These are phyloP conservation scores for Calliphora vicina DNA, from an alignment of 1,140 invertebrate genomes.

Conservation along the genomic window DNA sequence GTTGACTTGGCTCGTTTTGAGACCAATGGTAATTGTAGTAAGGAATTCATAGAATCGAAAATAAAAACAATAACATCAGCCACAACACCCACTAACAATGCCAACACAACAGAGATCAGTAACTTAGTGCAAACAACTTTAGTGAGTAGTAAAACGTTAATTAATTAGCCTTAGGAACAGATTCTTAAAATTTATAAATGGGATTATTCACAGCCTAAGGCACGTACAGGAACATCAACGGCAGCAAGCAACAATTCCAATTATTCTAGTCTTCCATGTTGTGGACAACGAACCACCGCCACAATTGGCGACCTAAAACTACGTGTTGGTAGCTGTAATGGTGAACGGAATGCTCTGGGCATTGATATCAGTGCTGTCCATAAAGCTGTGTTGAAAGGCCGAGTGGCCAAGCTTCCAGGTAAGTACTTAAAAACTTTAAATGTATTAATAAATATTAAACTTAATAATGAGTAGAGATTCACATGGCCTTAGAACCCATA, in stretches of 20 bases:
- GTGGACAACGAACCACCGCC: constrained; percentile 46
- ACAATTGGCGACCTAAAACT: constrained; percentile 20
- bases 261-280: constrained; percentile 62
- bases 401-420: constrained; percentile 57
- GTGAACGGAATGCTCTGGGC: constrained; percentile 56
- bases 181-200: background rate
- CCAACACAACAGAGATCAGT: constrained; percentile 36
- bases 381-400: constrained; percentile 59
- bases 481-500: constrained; percentile 52
- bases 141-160: constrained; percentile 44
- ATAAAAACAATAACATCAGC: background rate
- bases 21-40: constrained; percentile 18
- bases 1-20: constrained; percentile 23
- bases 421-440: background rate
- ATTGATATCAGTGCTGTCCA: constrained; percentile 62
- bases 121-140: constrained; percentile 54
- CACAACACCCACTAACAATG: constrained; percentile 33
- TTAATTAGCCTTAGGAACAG: background rate
- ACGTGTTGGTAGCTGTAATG: constrained; percentile 52
- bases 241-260: constrained; percentile 45
- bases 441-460: background rate
- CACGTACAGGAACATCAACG: constrained; percentile 45
- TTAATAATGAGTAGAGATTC: background rate
- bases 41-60: background rate
- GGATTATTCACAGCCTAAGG: constrained; percentile 52